Base-by-base conservation (phyloP, 2,888 invertebrate species). In the Galerucella pusilla region DNA sequence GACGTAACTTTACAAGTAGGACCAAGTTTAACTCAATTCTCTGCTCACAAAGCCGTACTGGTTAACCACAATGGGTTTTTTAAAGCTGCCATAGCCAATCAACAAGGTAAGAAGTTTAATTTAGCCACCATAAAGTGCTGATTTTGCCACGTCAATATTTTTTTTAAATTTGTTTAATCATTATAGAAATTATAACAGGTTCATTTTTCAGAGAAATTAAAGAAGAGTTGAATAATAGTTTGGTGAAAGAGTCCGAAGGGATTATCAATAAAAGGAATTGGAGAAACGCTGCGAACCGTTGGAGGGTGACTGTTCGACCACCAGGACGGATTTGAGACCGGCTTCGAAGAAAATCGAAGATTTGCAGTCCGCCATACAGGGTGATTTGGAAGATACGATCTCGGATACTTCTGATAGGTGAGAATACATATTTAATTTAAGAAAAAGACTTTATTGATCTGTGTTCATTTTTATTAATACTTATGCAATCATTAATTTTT, bases 281-380 rank as follows among this genome's bases (percentile, higher is more conserved):
- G 97, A 95, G 81, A 93, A 94, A 81, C 90, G 92, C 63, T 90
- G 94, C 68, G 92, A 93, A 75, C 90, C 92, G 42, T 91, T 94
- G 68, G 92, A 94, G 83, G 90, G 93, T 52, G 93, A 95, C 87
- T 90, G 92, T 70, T 88, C 93, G 81, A 90, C 93, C 79, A 91
- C 96, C 61, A 88, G 92, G 84, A 91, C 93, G 86, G 97, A 98
- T 88, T 91, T 98, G 63, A 91, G 96, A 70, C 89, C 97, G 71
- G 97, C 98, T 5, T 90, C 97, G 75, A 93, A 97, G 79, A 91
- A 98, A 76, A 97, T 97, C 81, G 93, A 96, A 65, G 97, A 97
- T 85, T 89, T 98, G 78, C 97, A 97, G 86, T 94, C 95, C 84
- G 97, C 97, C 77, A 95, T 98, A 86, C 96, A 97, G 80, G 97